phyloP scores from a whole-genome alignment of 1,140 invertebrate genomes.

The Drosophila elegans region DNA sequence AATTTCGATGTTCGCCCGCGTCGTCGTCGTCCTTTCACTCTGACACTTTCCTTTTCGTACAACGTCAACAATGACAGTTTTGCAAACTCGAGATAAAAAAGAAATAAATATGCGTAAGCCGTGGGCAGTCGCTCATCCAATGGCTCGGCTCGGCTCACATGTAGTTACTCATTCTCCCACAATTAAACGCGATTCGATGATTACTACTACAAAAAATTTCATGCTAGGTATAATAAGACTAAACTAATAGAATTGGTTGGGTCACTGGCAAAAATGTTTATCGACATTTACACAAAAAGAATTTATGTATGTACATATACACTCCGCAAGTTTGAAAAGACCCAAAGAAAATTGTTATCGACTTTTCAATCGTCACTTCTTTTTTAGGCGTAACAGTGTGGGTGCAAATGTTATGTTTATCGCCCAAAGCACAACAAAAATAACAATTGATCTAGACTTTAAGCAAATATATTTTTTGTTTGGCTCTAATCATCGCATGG shows the following conservation, averaged over 20 bases:
- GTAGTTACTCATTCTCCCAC: conserved; percentile 3
- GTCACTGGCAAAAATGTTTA: conserved; percentile 2
- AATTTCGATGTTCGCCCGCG: too few species aligned
- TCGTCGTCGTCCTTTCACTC: background rate
- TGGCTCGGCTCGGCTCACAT: too few species aligned
- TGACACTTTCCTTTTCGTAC: background rate
- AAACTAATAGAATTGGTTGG: background rate
- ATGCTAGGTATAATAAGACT: conserved; percentile 1
- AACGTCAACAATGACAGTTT: too few species aligned
- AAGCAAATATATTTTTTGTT: conserved; percentile 5
- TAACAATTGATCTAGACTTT: background rate
- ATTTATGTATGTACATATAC: conserved; percentile 6
- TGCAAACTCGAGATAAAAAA: background rate
- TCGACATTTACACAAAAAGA: conserved; percentile 9
- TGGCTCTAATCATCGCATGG: too few species aligned
- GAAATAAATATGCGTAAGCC: conserved; percentile 1
- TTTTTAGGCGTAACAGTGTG: background rate
- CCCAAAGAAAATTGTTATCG: background rate
- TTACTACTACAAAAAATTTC: conserved; percentile 1
- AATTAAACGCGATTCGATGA: background rate
- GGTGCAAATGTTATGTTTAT: background rate
- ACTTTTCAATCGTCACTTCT: conserved; percentile 2
- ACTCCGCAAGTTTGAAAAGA: background rate
- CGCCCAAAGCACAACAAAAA: background rate
- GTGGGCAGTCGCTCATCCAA: background rate